Percentiles rank a stretch among this genome's conserved stretches.
These are phyloP conservation scores for Trichogramma dendrolimi DNA, from an alignment of 2,888 invertebrate species.

Conservation along the genomic window DNA sequence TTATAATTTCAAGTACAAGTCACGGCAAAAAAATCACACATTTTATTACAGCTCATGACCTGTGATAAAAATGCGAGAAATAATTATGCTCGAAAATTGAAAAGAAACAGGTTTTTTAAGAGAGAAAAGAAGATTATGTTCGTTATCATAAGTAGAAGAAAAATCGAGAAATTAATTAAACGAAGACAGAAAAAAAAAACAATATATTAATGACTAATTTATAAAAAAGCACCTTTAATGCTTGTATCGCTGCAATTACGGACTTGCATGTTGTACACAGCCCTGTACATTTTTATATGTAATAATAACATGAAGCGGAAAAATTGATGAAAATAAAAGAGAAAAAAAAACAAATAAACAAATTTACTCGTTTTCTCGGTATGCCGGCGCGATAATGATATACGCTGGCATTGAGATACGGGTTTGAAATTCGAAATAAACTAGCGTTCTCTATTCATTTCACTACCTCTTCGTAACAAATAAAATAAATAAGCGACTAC, in stretches of 20 bases:
- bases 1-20: too few relatives aligned
- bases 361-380: constrained; percentile 13
- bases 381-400: not conserved
- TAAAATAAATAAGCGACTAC: too few relatives aligned
- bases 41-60: constrained; percentile 28
- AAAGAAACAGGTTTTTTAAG: constrained; percentile 29
- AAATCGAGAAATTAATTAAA: constrained; percentile 35
- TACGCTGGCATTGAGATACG: constrained; percentile 12
- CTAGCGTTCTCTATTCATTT: constrained; percentile 20
- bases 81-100: constrained; percentile 32
- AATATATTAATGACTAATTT: constrained; percentile 41
- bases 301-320: constrained; percentile 34
- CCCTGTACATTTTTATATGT: constrained; percentile 49
- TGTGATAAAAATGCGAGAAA: constrained; percentile 29
- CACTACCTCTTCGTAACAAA: not conserved
- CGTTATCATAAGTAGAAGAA: constrained; percentile 23
- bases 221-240: constrained; percentile 42
- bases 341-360: too few relatives aligned
- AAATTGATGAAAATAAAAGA: constrained; percentile 15
- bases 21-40: not conserved
- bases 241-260: constrained; percentile 49
- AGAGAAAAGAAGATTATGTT: constrained; percentile 9
- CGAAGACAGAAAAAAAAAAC: constrained; percentile 35
- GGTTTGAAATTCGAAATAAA: constrained; percentile 28
- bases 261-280: constrained; percentile 47